Conservation (phyloP, 2,113 vertebrate species). For the Rostratula benghalensis region DNA sequence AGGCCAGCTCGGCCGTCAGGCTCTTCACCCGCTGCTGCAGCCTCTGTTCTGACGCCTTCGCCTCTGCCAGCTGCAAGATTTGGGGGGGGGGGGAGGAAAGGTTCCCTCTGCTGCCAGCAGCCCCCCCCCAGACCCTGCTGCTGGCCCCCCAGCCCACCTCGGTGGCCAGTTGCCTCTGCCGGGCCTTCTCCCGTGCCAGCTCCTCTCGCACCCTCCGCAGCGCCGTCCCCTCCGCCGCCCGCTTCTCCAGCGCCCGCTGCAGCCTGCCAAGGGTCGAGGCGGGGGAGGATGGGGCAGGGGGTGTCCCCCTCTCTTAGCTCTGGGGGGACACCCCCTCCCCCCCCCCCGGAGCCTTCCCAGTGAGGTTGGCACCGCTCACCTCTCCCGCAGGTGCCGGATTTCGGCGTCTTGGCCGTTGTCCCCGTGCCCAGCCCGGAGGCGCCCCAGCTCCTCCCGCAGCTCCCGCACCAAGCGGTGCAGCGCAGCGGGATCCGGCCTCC, state of each 20-base stretch:
- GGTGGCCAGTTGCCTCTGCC: constrained; percentile 78
- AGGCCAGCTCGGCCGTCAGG: constrained; percentile 81
- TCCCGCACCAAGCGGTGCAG: constrained; percentile 84
- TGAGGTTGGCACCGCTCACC: constrained; percentile 71
- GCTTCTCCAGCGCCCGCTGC: constrained; percentile 76
- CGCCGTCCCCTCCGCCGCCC: constrained; percentile 73
- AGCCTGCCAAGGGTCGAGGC: constrained; percentile 66
- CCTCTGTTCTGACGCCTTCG: constrained; percentile 80
- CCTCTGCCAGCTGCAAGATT: constrained; percentile 81
- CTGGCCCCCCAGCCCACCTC: constrained; percentile 72
- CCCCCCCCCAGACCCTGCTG: not conserved
- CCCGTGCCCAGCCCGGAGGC: constrained; percentile 63
- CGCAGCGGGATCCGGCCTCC: constrained; percentile 85
- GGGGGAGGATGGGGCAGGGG: no score
- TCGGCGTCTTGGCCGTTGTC: constrained; percentile 74
- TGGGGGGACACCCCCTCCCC: no score
- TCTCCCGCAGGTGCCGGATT: constrained; percentile 78
- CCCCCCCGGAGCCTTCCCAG: no score
- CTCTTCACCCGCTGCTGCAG: constrained; percentile 84
- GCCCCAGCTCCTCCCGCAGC: constrained; percentile 80
- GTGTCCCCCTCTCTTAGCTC: no score
- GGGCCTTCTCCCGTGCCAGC: constrained; percentile 82
- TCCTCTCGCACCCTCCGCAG: constrained; percentile 82
- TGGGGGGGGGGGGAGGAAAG: not conserved
- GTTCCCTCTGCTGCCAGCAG: no score